These are phyloP conservation scores for Noctua comes DNA, from an alignment of 2,888 invertebrate genomes.

Conservation along the genomic window DNA sequence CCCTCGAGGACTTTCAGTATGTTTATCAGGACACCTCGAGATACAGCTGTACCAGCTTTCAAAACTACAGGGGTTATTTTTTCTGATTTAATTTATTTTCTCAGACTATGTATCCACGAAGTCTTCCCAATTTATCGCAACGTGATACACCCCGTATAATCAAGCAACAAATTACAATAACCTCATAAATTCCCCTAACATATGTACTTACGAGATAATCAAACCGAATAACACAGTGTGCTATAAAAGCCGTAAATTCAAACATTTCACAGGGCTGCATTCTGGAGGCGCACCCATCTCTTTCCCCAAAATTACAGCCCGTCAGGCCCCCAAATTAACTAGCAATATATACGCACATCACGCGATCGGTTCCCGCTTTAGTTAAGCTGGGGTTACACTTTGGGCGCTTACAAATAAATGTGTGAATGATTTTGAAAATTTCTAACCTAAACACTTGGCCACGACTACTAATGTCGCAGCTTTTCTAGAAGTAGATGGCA, in stretches of 20 bases:
- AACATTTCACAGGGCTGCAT: conserved; percentile 46
- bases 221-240: conserved; percentile 22
- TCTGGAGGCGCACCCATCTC: conserved; percentile 47
- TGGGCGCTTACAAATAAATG: not conserved
- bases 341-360: conserved; percentile 74
- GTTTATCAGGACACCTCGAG: no score
- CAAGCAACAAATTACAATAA: conserved; percentile 18
- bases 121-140: not conserved
- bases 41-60: no score
- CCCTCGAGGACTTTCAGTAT: no score
- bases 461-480: not conserved
- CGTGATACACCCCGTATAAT: conserved; percentile 6
- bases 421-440: conserved; percentile 8
- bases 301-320: conserved; percentile 57
- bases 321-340: conserved; percentile 70
- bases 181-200: conserved; percentile 15
- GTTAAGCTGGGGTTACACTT: conserved; percentile 52
- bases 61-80: no score
- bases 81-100: no score
- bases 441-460: not conserved
- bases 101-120: no score
- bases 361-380: conserved; percentile 70
- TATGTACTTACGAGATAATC: conserved; percentile 38
- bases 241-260: conserved; percentile 50
- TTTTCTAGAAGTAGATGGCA: not conserved